Conservation (phyloP, 2,888 invertebrate species). For the Mactromeris polynyma region DNA sequence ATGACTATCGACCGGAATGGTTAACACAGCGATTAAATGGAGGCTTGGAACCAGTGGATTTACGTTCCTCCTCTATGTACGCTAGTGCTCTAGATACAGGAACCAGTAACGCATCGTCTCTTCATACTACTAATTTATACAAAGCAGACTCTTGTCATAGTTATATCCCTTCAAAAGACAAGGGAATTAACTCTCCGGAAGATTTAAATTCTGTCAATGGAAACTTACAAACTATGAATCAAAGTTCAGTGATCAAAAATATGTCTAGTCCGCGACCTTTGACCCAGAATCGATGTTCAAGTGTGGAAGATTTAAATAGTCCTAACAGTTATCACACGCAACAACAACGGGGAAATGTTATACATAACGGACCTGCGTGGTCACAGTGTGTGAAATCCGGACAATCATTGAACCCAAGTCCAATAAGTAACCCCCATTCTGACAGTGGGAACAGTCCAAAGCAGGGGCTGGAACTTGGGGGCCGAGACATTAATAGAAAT, state of each 20-base stretch:
- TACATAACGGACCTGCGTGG: constrained; percentile 74
- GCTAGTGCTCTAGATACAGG: constrained; percentile 76
- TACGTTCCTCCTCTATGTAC: constrained; percentile 79
- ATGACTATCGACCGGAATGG: constrained; percentile 78
- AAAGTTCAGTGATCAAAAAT: constrained; percentile 80
- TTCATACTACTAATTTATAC: constrained; percentile 73
- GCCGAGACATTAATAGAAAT: constrained; percentile 64
- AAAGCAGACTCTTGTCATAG: constrained; percentile 72
- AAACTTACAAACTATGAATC: constrained; percentile 62
- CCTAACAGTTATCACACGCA: constrained; percentile 68
- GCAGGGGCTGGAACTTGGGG: constrained; percentile 61
- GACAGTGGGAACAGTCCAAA: constrained; percentile 74
- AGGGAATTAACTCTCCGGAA: constrained; percentile 71
- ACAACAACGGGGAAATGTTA: constrained; percentile 70
- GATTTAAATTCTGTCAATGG: constrained; percentile 50
- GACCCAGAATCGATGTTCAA: constrained; percentile 67
- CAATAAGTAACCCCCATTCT: constrained; percentile 73
- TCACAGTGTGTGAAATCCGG: constrained; percentile 73
- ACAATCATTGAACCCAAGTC: constrained; percentile 72
- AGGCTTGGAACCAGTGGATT: constrained; percentile 80
- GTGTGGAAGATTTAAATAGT: constrained; percentile 73
- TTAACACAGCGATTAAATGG: constrained; percentile 81
- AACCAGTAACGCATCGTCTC: constrained; percentile 71
- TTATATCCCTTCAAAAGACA: constrained; percentile 64
- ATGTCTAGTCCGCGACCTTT: constrained; percentile 73